A percentile compares a stretch with the other conserved stretches of the same genome.
These are phyloP conservation scores for Brachionus sp. DNA, from an alignment of 1,140 invertebrate genomes.

Conservation along the genomic window DNA sequence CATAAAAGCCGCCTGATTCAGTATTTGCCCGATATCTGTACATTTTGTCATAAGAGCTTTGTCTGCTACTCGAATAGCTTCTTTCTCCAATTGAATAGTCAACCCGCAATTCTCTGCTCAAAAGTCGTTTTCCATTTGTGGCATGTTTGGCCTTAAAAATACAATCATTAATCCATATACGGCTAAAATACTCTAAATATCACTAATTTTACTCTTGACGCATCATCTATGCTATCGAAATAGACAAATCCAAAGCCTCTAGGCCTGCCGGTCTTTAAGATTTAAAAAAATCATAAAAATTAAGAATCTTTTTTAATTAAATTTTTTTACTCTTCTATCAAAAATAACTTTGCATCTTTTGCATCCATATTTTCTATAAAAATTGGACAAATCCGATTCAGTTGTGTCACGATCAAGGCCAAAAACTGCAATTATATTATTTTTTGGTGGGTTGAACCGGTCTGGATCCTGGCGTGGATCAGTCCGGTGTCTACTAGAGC, in stretches of 20 bases:
- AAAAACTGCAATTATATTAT: constrained; percentile 17
- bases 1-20: background rate
- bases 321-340: constrained; percentile 28
- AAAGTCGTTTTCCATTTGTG: constrained; percentile 5
- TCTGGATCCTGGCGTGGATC: background rate
- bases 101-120: background rate
- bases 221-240: constrained; percentile 25
- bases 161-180: constrained; percentile 1
- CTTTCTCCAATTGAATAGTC: constrained; percentile 42
- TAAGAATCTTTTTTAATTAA: background rate
- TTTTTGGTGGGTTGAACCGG: background rate
- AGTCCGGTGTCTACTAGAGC: background rate
- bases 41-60: background rate
- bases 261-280: constrained; percentile 17
- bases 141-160: constrained; percentile 32
- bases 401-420: constrained; percentile 18
- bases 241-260: constrained; percentile 45
- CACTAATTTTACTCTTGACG: constrained; percentile 38
- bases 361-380: constrained; percentile 32
- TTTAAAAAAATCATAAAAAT: background rate
- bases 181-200: background rate
- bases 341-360: constrained; percentile 26
- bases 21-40: background rate
- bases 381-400: constrained; percentile 6
- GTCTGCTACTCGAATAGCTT: background rate